These are phyloP conservation scores for Dipodomys spectabilis DNA, from an alignment of 2,113 vertebrate species.

Conservation along the genomic window DNA sequence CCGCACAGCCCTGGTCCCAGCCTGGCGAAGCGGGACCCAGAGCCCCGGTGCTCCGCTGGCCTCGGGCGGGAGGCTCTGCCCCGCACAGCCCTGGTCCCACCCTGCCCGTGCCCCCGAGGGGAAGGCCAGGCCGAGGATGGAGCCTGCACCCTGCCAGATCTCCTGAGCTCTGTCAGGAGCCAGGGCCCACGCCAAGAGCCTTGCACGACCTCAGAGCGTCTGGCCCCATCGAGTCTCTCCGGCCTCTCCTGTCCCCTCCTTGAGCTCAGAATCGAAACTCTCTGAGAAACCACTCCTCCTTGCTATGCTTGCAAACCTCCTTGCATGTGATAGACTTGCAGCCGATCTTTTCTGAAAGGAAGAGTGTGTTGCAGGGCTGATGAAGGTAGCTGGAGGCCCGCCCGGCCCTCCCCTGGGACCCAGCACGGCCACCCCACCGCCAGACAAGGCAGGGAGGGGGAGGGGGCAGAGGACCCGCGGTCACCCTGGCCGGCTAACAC, in stretches of 20 bases:
- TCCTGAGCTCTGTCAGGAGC: too few relatives aligned
- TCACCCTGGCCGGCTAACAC: neutral
- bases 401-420: neutral
- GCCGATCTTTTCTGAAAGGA: neutral
- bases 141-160: too few relatives aligned
- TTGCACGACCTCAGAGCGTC: neutral
- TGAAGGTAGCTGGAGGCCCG: neutral
- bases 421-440: rapidly evolving
- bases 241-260: rapidly evolving
- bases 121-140: neutral
- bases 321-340: rapidly evolving
- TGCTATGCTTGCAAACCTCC: rapidly evolving
- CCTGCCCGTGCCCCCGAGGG: neutral
- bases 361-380: rapidly evolving
- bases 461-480: neutral
- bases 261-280: rapidly evolving
- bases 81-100: too few relatives aligned
- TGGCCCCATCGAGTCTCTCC: neutral
- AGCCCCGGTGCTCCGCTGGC: rapidly evolving
- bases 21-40: neutral
- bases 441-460: neutral
- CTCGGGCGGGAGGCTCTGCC: neutral
- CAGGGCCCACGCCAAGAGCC: neutral
- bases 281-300: neutral
- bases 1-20: too few relatives aligned